Evolutionary conservation across 53 echinoderm and acorn worm genomes (phyloP).

Genomic region (Temnopleurus reevesii): DNA sequence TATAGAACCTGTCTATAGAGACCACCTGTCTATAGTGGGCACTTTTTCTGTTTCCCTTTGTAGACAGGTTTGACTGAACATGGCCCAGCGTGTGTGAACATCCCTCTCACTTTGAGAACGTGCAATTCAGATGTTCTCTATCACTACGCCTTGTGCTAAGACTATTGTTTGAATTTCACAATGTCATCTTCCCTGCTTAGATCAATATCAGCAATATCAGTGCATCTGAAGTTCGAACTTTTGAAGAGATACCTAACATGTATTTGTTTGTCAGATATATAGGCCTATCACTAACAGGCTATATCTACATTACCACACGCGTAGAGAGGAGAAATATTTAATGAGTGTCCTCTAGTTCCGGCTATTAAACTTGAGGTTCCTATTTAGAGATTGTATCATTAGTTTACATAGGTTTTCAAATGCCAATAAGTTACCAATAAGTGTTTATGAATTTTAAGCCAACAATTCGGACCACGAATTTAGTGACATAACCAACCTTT

Average conservation of each 20-base stretch:
- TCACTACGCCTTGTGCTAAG: neutral
- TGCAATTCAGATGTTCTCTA: neutral
- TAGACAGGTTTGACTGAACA: too few species aligned
- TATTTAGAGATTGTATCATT: neutral
- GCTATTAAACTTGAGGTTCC: neutral
- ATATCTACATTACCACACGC: neutral
- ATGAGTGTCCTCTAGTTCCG: neutral
- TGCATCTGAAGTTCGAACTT: neutral
- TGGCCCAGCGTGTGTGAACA: too few species aligned
- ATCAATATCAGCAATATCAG: neutral
- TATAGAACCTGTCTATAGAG: too few species aligned
- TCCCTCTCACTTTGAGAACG: too few species aligned
- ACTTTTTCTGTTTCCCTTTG: too few species aligned
- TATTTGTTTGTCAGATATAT: neutral
- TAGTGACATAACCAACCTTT: too few species aligned
- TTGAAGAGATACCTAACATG: neutral
- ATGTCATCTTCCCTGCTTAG: neutral
- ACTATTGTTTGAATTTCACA: neutral
- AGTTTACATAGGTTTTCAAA: neutral
- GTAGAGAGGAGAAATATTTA: neutral
- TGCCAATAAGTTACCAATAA: neutral
- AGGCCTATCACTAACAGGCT: too few species aligned
- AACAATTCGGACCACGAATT: too few species aligned
- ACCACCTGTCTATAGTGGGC: too few species aligned
- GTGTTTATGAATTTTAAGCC: too few species aligned